These are phyloP conservation scores for Paracanthobrama guichenoti DNA, from an alignment of 2,113 vertebrate genomes.

Conservation along the genomic window DNA sequence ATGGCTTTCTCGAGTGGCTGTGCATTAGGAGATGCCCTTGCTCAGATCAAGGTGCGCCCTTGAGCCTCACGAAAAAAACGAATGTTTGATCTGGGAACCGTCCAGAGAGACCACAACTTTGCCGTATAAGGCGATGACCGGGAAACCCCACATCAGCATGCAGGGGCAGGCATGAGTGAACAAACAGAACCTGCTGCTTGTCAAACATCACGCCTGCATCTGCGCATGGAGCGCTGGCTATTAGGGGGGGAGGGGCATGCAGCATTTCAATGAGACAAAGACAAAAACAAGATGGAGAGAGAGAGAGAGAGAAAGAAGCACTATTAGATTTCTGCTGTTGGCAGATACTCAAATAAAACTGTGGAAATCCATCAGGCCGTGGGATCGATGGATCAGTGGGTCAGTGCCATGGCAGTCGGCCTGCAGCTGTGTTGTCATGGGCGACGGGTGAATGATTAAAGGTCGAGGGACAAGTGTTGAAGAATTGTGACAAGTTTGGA, in stretches of 20 bases:
- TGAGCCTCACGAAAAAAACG: constrained; percentile 19
- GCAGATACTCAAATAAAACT: constrained; percentile 28
- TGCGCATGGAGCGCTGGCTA: constrained; percentile 49
- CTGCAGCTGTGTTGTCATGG: constrained; percentile 34
- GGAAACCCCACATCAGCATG: constrained; percentile 55
- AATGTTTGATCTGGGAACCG: constrained; percentile 29
- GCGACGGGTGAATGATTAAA: constrained; percentile 34
- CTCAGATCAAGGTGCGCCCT: constrained; percentile 43
- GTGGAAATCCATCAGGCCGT: constrained; percentile 34
- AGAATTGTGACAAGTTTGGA: neutral
- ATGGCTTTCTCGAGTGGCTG: constrained; percentile 35
- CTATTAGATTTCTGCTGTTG: constrained; percentile 8
- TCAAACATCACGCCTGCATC: constrained; percentile 57
- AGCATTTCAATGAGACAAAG: constrained; percentile 49
- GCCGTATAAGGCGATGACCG: neutral
- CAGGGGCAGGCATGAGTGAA: constrained; percentile 47
- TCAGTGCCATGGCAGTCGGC: constrained; percentile 9
- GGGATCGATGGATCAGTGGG: constrained; percentile 42
- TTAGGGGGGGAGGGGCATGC: constrained; percentile 42
- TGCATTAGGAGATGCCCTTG: constrained; percentile 39
- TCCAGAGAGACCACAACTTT: neutral
- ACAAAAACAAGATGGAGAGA: constrained; percentile 32
- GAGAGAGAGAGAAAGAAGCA: neutral
- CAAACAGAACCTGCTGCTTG: constrained; percentile 57
- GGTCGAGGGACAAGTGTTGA: constrained; percentile 18